Evolutionary conservation across 2,888 invertebrate genomes (phyloP), one percentile per base, ranked within the genome.

Genomic region (Acronicta alni): DNA sequence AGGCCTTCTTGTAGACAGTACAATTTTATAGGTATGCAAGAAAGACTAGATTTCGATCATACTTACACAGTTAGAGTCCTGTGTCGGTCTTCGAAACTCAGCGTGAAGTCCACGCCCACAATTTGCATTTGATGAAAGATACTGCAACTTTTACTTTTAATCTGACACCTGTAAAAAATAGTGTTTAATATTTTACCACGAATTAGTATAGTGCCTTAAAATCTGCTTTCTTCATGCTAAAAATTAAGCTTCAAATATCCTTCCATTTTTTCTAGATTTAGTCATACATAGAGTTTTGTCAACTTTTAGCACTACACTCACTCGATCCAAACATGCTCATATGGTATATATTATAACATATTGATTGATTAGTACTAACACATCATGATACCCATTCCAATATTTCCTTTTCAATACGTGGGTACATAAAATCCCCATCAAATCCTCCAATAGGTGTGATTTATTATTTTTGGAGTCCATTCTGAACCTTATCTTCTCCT

Each of bases 271-370:
- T 58, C 30, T 71, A 68, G 51, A 58, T 55, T 30, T 71, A 65
- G 52, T 39, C 48, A 58, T 55, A 56, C 43, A 38, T 63, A 58
- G 44, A 42, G 18, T 43, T 53, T 69, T 38, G 49, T 37, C 1
- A 17, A 18, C 15, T 48, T 61, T 72, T 57, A 46, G 51, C 39
- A 57, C 18, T 44, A 47, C 61, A 37, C 67, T 69, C 63, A 69
- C 70, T 76, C 65, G 74, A 71, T 75, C 75, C 75, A 75, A 75
- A 75, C 75, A 75, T 77, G 77, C 74, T 75, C 75, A 76, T 60
- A 41, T 67, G 60, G 46, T 75, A 61, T 32, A 32, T 61, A 54
- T 44, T 73, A 51, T 69, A 57, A 72, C 61, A 65, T 67, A 52
- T 57, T 75, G 55, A 18, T 57, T 69, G 48, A 57, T 48, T 75